Conservation (phyloP, 1,140 invertebrate species). For the Musca vetustissima region DNA sequence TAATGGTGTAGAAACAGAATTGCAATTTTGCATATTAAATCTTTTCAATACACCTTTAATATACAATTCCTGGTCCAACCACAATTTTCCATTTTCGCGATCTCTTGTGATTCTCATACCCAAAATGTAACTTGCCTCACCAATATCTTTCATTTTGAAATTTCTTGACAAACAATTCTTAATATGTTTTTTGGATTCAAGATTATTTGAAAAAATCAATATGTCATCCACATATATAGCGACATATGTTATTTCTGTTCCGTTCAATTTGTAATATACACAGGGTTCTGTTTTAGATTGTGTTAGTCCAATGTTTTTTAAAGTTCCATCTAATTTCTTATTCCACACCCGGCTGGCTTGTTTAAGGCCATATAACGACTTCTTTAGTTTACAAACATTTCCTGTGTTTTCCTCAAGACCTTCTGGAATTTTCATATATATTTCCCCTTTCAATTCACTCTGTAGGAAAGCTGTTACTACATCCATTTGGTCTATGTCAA, state of each 20-base stretch:
- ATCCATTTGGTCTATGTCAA: slow-evolving; percentile 36
- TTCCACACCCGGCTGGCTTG: slow-evolving; percentile 45
- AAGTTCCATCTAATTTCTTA: slow-evolving; percentile 36
- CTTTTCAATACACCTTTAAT: slow-evolving; percentile 16
- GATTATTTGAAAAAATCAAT: slow-evolving; percentile 43
- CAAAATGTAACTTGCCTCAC: not conserved
- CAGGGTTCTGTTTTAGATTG: slow-evolving; percentile 37
- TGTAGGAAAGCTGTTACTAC: slow-evolving; percentile 31
- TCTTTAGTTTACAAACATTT: not conserved
- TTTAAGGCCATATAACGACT: slow-evolving; percentile 31
- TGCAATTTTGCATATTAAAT: slow-evolving; percentile 49
- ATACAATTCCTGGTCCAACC: slow-evolving; percentile 36
- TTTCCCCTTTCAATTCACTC: slow-evolving; percentile 6
- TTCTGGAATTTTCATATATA: slow-evolving; percentile 47
- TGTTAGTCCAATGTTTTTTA: slow-evolving; percentile 33
- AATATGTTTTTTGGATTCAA: not conserved
- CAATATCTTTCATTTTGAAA: slow-evolving; percentile 26
- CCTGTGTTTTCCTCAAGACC: not conserved
- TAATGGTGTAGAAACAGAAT: slow-evolving; percentile 34
- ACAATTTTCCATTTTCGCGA: not conserved
- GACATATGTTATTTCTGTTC: slow-evolving; percentile 36
- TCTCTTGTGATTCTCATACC: not conserved
- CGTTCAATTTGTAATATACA: slow-evolving; percentile 39
- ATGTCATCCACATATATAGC: slow-evolving; percentile 30
- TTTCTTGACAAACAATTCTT: slow-evolving; percentile 1